A percentile compares a stretch with the other conserved stretches of the same genome.
These are phyloP conservation scores for Agrotis clavis DNA, from an alignment of 2,888 invertebrate genomes.

Conservation along the genomic window DNA sequence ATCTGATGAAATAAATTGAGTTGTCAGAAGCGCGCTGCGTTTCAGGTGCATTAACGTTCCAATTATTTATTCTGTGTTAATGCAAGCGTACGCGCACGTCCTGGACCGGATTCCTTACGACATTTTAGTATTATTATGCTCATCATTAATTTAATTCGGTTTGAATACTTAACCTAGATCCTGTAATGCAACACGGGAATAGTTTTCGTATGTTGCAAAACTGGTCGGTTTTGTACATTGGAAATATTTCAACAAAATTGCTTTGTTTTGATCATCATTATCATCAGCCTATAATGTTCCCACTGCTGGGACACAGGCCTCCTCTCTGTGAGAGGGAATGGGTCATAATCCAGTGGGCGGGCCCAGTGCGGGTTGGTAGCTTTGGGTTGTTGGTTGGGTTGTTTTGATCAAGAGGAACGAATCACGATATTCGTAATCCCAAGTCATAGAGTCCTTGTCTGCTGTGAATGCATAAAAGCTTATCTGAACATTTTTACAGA, in stretches of 20 bases:
- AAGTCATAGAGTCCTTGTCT: too few species aligned
- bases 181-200: conserved; percentile 25
- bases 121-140: conserved; percentile 45
- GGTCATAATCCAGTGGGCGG: too few species aligned
- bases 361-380: too few species aligned
- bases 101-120: conserved; percentile 48
- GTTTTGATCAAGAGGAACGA: too few species aligned
- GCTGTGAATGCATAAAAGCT: too few species aligned
- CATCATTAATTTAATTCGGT: conserved; percentile 48
- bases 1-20: conserved; percentile 87
- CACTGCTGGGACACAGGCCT: too few species aligned
- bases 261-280: background rate
- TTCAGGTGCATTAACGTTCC: conserved; percentile 79
- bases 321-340: too few species aligned
- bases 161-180: conserved; percentile 41
- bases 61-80: conserved; percentile 77
- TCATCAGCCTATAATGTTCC: too few species aligned
- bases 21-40: conserved; percentile 78
- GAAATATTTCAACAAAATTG: background rate
- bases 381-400: too few species aligned
- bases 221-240: background rate
- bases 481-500: too few species aligned
- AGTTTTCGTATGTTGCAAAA: conserved; percentile 27
- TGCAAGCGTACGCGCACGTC: conserved; percentile 53
- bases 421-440: too few species aligned